Evolutionary conservation across 1,140 invertebrate species (phyloP), one percentile per base, ranked within the genome.

Genomic region (Cotesia glomerata): DNA sequence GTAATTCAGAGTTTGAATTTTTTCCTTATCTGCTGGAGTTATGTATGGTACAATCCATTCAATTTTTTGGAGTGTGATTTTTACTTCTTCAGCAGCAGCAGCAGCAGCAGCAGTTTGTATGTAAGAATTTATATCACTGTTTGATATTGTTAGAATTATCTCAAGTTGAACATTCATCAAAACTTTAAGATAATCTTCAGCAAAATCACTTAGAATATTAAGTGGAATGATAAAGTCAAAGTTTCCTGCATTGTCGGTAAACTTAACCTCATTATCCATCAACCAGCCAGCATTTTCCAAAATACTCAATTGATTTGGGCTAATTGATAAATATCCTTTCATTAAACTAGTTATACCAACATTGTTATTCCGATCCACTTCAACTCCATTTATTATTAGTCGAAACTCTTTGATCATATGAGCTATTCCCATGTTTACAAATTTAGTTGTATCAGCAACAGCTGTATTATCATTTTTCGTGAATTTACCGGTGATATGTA

Each of bases 171-270:
- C 78, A 75, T 88, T 87, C 5, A 86, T 61, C 18, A 88, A 74
- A 54, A 88, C 82, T 79, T 83, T 83, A 63, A 78, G 76, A 79
- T 86, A 88, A 77, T 88, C 86, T 78, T 88, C 84, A 63, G 83
- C 82, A 78, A 88, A 87, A 13, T 85, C 85, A 1, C 87, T 72
- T 0, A 87, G 56, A 51, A 82, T 72, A 58, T 75, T 81, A 13
- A 88, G 62, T 5, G 86, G 85, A 52, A 89, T 77, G 34, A 75
- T 76, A 36, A 82, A 76, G 66, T 84, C 78, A 69, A 87, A 87
- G 61, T 82, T 73, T n/a, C 76, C 75, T 5, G n/a, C 65, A 39
- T 59, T 64, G 70, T 76, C 32, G 26, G 34, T 66, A 69, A 68
- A 70, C 61, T 35, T 35, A 51, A 67, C 69, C 68, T 75, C 69